Conservation (phyloP, 2,113 vertebrate species). For the Neomonachus schauinslandi region DNA sequence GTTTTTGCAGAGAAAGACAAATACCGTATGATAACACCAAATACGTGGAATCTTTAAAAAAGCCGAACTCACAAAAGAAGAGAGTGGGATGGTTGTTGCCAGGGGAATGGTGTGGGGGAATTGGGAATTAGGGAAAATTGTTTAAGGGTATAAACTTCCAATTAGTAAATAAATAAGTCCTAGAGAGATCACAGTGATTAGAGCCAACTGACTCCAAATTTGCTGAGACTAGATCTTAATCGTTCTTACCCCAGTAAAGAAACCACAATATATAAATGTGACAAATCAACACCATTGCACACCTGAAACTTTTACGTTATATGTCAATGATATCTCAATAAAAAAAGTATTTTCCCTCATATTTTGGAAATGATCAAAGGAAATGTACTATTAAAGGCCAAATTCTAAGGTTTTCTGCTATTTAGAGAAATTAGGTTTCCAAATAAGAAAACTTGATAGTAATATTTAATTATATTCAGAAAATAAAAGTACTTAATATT, state of each 20-base stretch:
- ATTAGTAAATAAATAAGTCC: not conserved
- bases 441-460: not conserved
- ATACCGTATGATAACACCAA: not conserved
- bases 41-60: not conserved
- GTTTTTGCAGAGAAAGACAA: not conserved
- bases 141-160: not conserved
- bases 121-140: not conserved
- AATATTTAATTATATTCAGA: conserved; percentile 13
- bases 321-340: not conserved
- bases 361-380: not conserved
- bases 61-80: not conserved
- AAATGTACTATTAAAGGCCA: not conserved
- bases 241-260: not conserved
- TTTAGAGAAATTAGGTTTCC: conserved; percentile 1
- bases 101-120: not conserved
- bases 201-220: not conserved
- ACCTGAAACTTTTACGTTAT: not conserved
- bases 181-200: not conserved
- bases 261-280: not conserved
- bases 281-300: not conserved
- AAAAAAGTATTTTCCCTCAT: not conserved
- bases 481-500: conserved; percentile 12
- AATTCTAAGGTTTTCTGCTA: not conserved
- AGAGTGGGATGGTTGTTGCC: not conserved
- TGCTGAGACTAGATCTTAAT: not conserved